These are phyloP conservation scores for Plutomurus gul DNA, from an alignment of 1,140 invertebrate genomes.

Conservation along the genomic window DNA sequence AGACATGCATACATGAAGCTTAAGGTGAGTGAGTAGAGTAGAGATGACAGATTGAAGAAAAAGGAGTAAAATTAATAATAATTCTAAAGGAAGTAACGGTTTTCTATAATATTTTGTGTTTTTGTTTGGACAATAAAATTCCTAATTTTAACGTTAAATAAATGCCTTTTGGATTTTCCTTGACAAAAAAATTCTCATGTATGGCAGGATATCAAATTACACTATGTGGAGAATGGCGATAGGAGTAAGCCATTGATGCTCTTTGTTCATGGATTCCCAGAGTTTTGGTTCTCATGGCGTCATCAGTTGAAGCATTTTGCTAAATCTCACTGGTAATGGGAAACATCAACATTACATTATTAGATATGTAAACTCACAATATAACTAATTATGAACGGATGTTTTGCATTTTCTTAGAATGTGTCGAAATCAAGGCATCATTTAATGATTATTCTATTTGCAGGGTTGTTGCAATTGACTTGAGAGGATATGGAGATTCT, in stretches of 20 bases:
- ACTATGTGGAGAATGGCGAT: constrained; percentile 70
- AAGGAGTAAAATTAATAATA: background rate
- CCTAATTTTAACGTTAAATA: background rate
- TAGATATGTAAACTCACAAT: too few relatives aligned
- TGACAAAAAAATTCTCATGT: background rate
- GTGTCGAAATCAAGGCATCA: too few relatives aligned
- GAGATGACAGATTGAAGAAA: too few relatives aligned
- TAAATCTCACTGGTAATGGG: constrained; percentile 65
- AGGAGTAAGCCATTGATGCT: constrained; percentile 66
- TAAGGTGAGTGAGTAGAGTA: constrained; percentile 55
- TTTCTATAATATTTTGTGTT: background rate
- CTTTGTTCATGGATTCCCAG: constrained; percentile 71
- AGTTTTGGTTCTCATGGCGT: constrained; percentile 73
- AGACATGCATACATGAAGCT: constrained; percentile 55
- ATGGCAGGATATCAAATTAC: constrained; percentile 65
- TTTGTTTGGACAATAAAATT: background rate
- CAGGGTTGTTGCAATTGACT: constrained; percentile 70
- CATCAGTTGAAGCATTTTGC: constrained; percentile 67
- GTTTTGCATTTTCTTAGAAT: too few relatives aligned
- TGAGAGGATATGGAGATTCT: constrained; percentile 71
- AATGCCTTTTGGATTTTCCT: background rate
- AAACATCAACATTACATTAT: background rate
- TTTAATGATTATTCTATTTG: too few relatives aligned
- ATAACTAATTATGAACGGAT: too few relatives aligned
- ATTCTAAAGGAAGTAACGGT: background rate